Evolutionary conservation across 1,140 invertebrate species (phyloP).

Genomic region (Camponotus floridanus): DNA sequence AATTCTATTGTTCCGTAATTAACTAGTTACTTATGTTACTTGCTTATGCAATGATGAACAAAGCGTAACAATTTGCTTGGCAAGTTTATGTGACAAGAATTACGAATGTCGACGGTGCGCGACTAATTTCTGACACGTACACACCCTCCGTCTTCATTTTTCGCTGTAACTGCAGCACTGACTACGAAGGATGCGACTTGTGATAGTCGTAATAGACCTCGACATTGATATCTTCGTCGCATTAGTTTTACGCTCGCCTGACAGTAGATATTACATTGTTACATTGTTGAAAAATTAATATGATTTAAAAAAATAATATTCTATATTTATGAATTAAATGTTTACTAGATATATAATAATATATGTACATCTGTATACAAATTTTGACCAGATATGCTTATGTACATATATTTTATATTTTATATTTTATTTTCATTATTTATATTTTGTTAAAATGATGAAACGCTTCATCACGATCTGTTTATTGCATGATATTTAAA

Average conservation of each 20-base stretch:
- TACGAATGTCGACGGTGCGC: slow-evolving; percentile 38
- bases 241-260: slow-evolving; percentile 31
- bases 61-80: slow-evolving; percentile 52
- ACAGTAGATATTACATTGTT: neutral
- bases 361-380: neutral
- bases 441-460: neutral
- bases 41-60: neutral
- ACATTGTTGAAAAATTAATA: slow-evolving; percentile 32
- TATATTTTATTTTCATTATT: too few relatives aligned
- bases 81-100: slow-evolving; percentile 40
- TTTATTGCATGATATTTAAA: slow-evolving; percentile 6
- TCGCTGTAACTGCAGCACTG: slow-evolving; percentile 33
- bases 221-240: slow-evolving; percentile 60
- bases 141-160: slow-evolving; percentile 60
- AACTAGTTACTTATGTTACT: neutral
- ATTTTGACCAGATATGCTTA: too few relatives aligned
- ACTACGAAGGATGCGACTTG: slow-evolving; percentile 42
- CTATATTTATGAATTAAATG: slow-evolving; percentile 8
- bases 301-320: slow-evolving; percentile 8
- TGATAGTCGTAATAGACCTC: slow-evolving; percentile 50
- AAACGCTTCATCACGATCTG: neutral
- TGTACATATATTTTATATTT: neutral
- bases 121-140: slow-evolving; percentile 57
- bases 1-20: neutral
- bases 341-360: slow-evolving; percentile 12